Evolutionary conservation across 2,113 vertebrate species (phyloP), one percentile per base, ranked within the genome.

Genomic region (Tetrao urogallus): DNA sequence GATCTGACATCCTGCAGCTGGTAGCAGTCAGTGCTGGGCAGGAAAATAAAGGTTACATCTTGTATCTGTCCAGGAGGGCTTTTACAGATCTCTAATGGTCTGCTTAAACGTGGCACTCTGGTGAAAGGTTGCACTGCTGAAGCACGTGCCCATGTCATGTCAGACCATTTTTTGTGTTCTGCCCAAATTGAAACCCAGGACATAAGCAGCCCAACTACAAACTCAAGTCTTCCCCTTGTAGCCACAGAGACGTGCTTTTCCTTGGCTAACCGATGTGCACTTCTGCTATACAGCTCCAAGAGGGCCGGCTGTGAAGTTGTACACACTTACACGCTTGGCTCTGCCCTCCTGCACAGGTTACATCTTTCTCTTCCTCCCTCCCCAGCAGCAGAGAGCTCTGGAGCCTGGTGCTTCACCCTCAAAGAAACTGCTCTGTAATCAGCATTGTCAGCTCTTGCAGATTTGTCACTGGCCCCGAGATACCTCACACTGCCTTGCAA

Each of bases 81-180:
- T 83, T 79, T 58, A 20, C 48, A 79, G 52, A 75, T 21, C 14
- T 64, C 56, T 36, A 4, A 45, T 22, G 50, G 34, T 16, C 19
- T 65, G 22, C 81, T 70, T 79, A 72, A 50, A 10, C 7, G 1
- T 0, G 0, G 32, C 6, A 0, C 36, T 54, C 18, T 73, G n/a
- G 36, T 74, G 48, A 66, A 70, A 27, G 2, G 2, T 21, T 1
- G 1, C 10, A 8, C 69, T 70, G 36, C 47, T 84, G 81, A 38
- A 63, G 22, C 0, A 1, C 50, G 30, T 40, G 73, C 22, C 60
- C 24, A 36, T 6, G 1, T 56, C 50, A 19, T 36, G 17, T 25
- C 28, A 70, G 30, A 45, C 36, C 25, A 2, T 7, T 5, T 50
- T 38, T 64, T 1, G 2, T 47, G 36, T 82, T 38, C 65, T 77